phyloP scores from a whole-genome alignment of 2,113 vertebrate genomes.

The Lota lota region DNA sequence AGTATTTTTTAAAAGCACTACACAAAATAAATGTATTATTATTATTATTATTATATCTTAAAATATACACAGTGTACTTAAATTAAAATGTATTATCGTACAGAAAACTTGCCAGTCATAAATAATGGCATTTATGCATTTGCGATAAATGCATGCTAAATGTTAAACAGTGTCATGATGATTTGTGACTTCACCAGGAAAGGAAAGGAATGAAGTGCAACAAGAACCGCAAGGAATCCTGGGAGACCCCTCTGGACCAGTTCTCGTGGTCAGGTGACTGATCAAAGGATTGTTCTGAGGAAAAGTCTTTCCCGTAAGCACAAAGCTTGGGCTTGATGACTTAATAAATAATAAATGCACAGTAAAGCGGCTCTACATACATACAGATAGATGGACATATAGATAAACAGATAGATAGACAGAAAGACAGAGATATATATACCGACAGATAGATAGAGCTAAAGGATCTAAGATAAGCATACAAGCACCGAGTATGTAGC shows the following conservation, averaged over 20 bases:
- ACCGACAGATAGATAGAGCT: too few relatives aligned
- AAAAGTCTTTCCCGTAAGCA: conserved; percentile 41
- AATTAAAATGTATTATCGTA: too few relatives aligned
- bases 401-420: conserved; percentile 14
- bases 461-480: too few relatives aligned
- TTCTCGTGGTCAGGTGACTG: conserved; percentile 1
- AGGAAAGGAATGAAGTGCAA: conserved; percentile 40
- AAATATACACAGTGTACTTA: too few relatives aligned
- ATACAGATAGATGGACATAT: conserved; percentile 27
- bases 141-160: background rate
- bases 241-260: background rate
- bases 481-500: too few relatives aligned
- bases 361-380: conserved; percentile 36
- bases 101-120: too few relatives aligned
- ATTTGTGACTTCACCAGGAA: conserved; percentile 17
- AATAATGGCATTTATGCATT: too few relatives aligned
- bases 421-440: background rate
- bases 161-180: background rate
- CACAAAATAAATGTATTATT: too few relatives aligned
- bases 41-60: too few relatives aligned
- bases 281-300: conserved; percentile 15
- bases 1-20: too few relatives aligned
- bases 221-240: background rate
- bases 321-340: conserved; percentile 31
- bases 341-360: conserved; percentile 55